These are phyloP conservation scores for Hassar affinis DNA, from an alignment of 2,113 vertebrate species.

Conservation along the genomic window DNA sequence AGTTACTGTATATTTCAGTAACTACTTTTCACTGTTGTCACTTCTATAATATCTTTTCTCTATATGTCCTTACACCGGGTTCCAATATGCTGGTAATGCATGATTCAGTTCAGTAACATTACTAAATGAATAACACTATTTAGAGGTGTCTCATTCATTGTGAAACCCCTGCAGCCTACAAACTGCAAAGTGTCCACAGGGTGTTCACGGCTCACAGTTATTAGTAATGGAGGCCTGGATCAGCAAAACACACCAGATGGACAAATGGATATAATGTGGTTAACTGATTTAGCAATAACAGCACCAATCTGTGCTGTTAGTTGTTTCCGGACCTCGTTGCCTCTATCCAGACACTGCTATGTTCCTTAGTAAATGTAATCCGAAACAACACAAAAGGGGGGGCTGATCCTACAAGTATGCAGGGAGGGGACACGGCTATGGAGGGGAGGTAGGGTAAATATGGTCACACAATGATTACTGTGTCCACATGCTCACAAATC, in stretches of 20 bases:
- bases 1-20: neutral
- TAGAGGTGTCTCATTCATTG: neutral
- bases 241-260: conserved; percentile 4
- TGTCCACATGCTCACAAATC: conserved; percentile 4
- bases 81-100: neutral
- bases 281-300: neutral
- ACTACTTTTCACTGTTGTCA: neutral
- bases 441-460: conserved; percentile 6
- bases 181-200: too few relatives aligned
- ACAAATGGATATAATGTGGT: conserved; percentile 7
- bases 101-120: neutral
- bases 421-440: neutral
- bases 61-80: neutral
- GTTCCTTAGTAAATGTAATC: conserved; percentile 4
- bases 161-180: neutral
- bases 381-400: neutral
- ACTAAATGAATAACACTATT: neutral
- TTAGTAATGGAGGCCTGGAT: neutral
- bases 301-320: conserved; percentile 10
- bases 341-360: neutral
- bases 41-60: neutral
- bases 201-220: neutral
- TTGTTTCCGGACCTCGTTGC: neutral
- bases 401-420: neutral
- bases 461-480: conserved; percentile 1